Evolutionary conservation across 1,140 invertebrate genomes (phyloP).

Genomic region (Goniozus legneri): DNA sequence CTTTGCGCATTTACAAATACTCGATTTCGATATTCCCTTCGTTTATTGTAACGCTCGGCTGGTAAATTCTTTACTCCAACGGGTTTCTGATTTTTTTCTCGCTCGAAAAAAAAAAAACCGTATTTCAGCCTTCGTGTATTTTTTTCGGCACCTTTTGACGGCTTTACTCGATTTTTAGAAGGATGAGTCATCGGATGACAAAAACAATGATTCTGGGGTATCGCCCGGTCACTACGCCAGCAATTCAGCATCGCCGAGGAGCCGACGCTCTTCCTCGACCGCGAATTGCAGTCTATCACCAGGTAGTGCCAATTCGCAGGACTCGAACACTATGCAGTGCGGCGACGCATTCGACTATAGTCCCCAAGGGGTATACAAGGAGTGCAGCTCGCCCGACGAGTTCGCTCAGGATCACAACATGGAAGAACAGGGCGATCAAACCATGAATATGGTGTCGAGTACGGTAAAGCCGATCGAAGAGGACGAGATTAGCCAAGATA

Average conservation of each 20-base stretch:
- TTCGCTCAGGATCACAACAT: neutral
- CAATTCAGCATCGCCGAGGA: constrained; percentile 27
- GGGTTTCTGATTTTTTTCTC: constrained; percentile 1
- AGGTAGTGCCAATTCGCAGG: constrained; percentile 18
- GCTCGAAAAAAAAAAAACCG: neutral
- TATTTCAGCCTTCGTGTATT: constrained; percentile 1
- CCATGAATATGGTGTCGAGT: constrained; percentile 13
- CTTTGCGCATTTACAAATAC: too few species aligned
- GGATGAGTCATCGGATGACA: constrained; percentile 22
- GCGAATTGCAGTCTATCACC: constrained; percentile 28
- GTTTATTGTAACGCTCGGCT: too few species aligned
- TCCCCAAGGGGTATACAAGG: constrained; percentile 18
- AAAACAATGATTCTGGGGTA: constrained; percentile 31
- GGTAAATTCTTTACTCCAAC: too few species aligned
- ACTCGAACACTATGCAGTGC: constrained; percentile 15
- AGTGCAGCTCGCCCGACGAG: constrained; percentile 5
- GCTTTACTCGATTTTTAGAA: constrained; percentile 32
- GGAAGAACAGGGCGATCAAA: neutral
- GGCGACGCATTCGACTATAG: constrained; percentile 18
- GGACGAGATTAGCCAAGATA: neutral
- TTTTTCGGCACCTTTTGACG: too few species aligned
- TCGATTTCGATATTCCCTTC: too few species aligned
- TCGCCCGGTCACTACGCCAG: constrained; percentile 31
- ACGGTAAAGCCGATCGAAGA: constrained; percentile 7
- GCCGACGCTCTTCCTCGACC: constrained; percentile 20